Evolutionary conservation across 1,140 invertebrate genomes (phyloP).

Genomic region (Trinorchestia longiramus): DNA sequence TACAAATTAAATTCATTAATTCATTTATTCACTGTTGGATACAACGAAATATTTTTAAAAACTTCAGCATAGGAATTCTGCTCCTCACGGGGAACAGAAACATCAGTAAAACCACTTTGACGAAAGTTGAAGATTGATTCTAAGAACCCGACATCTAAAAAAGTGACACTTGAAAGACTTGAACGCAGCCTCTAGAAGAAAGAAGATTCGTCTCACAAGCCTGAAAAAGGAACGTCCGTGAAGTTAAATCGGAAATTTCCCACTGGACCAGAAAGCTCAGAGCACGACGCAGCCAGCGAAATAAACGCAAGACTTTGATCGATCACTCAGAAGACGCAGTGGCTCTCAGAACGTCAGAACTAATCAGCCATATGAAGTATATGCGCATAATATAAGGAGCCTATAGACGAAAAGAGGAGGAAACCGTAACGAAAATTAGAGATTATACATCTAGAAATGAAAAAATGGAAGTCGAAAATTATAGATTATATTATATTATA

Average conservation of each 20-base stretch:
- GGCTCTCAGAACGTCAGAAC: neutral
- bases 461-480: neutral
- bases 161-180: neutral
- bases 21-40: neutral
- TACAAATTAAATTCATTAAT: neutral
- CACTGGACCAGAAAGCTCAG: neutral
- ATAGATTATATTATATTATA: too few species aligned
- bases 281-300: neutral
- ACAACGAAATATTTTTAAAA: neutral
- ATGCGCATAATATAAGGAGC: neutral
- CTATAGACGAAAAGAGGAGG: neutral
- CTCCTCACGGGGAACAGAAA: neutral
- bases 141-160: neutral
- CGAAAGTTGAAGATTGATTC: neutral
- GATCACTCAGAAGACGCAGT: neutral
- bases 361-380: neutral
- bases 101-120: neutral
- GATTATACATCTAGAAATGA: neutral
- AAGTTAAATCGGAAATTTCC: conserved; percentile 9
- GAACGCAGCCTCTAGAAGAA: neutral
- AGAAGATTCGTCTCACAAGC: neutral
- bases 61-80: neutral
- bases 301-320: neutral
- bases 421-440: neutral
- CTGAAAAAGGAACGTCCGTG: neutral